Conservation (phyloP, 2,113 vertebrate genomes). For the Labeo rohita region DNA sequence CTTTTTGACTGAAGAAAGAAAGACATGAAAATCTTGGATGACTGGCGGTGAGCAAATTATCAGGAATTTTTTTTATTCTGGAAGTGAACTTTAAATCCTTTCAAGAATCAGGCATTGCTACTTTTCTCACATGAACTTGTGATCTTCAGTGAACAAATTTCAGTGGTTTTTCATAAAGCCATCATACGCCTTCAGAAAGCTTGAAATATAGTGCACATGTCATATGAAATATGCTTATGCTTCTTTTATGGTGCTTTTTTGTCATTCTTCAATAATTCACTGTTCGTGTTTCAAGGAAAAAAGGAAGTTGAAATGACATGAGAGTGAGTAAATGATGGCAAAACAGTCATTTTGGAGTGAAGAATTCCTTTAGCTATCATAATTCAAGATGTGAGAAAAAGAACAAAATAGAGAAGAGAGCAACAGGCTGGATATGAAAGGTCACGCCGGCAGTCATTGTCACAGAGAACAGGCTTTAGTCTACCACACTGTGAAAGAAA, state of each 20-base stretch:
- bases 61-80: too few relatives aligned
- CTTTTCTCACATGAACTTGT: too few relatives aligned
- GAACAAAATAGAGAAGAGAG: not conserved
- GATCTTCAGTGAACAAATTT: not conserved
- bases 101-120: not conserved
- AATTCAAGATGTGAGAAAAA: not conserved
- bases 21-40: too few relatives aligned
- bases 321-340: not conserved
- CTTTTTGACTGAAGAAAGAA: too few relatives aligned
- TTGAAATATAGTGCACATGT: not conserved
- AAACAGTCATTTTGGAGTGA: not conserved
- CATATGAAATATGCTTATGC: not conserved
- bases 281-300: not conserved
- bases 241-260: not conserved
- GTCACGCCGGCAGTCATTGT: not conserved
- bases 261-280: not conserved
- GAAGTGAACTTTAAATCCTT: too few relatives aligned
- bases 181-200: not conserved
- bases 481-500: not conserved
- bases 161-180: not conserved
- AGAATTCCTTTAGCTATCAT: not conserved
- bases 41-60: too few relatives aligned
- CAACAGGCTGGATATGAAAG: not conserved
- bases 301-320: not conserved
- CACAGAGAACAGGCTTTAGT: not conserved